phyloP scores from a whole-genome alignment of 2,113 vertebrate genomes.

The Sphyrna mokarran region DNA sequence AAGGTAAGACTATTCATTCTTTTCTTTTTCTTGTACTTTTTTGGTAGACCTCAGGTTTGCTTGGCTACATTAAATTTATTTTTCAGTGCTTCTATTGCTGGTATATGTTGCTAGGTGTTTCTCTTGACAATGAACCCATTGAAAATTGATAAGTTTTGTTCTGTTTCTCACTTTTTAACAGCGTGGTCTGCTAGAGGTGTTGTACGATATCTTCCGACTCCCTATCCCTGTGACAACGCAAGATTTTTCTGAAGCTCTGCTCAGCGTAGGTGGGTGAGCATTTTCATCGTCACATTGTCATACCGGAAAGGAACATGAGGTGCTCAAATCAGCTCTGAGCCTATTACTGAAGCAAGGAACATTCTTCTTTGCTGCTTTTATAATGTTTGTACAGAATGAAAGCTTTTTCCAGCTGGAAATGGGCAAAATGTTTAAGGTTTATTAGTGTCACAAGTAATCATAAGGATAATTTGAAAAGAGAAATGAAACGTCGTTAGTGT shows the following conservation, averaged over 20 bases:
- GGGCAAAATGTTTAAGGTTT: neutral
- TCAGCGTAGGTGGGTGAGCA: slow-evolving; percentile 79
- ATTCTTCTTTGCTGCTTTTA: neutral
- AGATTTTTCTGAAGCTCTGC: slow-evolving; percentile 87
- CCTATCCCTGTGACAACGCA: slow-evolving; percentile 83
- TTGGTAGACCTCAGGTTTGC: neutral
- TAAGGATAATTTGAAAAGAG: neutral
- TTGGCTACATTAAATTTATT: neutral
- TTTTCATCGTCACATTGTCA: too few species aligned
- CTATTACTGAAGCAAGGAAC: neutral
- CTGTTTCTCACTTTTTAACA: slow-evolving; percentile 46
- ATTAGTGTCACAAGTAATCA: neutral
- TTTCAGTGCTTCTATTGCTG: neutral
- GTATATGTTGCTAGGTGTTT: neutral
- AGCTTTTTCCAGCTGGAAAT: neutral
- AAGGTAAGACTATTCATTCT: neutral
- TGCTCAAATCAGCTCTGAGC: neutral
- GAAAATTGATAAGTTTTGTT: neutral
- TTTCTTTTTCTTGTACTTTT: neutral
- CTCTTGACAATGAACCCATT: neutral
- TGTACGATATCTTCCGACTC: slow-evolving; percentile 94
- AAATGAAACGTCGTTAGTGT: too few species aligned
- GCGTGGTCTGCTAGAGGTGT: slow-evolving; percentile 86
- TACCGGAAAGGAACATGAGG: neutral
- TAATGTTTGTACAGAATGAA: neutral